These are phyloP conservation scores for Hydrochoerus hydrochaeris DNA, from an alignment of 2,113 vertebrate genomes.

Conservation along the genomic window DNA sequence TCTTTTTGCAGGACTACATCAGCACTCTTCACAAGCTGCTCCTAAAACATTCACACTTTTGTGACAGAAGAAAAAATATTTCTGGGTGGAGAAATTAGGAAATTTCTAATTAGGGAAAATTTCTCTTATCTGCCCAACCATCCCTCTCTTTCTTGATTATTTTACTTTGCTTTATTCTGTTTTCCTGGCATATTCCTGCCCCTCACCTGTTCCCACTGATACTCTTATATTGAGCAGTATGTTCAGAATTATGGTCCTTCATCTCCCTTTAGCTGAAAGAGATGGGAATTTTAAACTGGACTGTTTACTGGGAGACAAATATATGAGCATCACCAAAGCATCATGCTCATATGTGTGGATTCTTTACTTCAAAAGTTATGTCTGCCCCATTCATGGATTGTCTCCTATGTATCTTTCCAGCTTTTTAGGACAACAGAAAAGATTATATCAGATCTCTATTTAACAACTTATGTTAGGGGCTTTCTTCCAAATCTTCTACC, in stretches of 20 bases:
- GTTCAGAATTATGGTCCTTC: background rate
- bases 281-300: background rate
- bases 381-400: background rate
- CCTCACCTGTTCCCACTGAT: accelerated
- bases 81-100: background rate
- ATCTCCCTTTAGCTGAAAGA: background rate
- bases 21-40: background rate
- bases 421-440: background rate
- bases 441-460: background rate
- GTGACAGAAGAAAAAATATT: background rate
- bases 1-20: background rate
- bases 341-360: background rate
- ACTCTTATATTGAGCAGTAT: background rate
- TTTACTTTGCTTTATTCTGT: background rate
- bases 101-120: background rate
- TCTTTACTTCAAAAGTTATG: background rate
- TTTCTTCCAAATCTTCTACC: background rate
- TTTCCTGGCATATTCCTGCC: accelerated
- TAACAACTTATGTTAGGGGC: background rate
- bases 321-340: background rate
- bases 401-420: background rate
- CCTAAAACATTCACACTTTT: background rate
- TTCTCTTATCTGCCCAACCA: background rate
- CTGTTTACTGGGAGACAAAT: background rate
- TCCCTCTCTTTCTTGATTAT: background rate